phyloP scores from a whole-genome alignment of 2,797 vertebrate genomes.

The Gobio occitaniae region DNA sequence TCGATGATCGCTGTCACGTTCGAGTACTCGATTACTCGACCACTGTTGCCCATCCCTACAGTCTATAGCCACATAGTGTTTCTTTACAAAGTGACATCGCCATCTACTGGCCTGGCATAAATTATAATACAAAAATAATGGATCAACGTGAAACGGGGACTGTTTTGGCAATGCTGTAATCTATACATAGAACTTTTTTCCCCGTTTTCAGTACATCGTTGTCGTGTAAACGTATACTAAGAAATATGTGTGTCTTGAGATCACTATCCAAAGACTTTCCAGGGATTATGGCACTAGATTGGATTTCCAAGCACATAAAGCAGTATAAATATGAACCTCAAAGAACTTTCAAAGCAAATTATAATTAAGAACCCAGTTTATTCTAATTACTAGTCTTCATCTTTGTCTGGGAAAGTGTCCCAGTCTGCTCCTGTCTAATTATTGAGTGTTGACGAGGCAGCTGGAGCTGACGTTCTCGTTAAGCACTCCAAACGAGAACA shows the following conservation, averaged over 20 bases:
- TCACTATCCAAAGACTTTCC: background rate
- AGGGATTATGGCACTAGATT: background rate
- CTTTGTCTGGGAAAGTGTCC: conserved; percentile 21
- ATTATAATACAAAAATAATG: background rate
- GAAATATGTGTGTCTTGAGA: background rate
- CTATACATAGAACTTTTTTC: background rate
- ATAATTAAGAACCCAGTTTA: conserved; percentile 25
- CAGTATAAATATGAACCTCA: background rate
- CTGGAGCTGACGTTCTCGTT: conserved; percentile 39
- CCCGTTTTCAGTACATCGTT: background rate
- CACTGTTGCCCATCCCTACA: too few relatives aligned
- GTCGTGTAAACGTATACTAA: background rate
- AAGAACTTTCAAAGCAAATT: conserved; percentile 20
- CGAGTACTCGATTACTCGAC: too few relatives aligned
- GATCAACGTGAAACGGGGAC: too few relatives aligned
- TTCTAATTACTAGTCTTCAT: conserved; percentile 31
- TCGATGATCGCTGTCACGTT: too few relatives aligned
- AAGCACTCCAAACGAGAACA: conserved; percentile 49
- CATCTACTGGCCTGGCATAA: background rate
- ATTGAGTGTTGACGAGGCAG: conserved; percentile 45
- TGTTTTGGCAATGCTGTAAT: too few relatives aligned
- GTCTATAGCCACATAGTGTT: too few relatives aligned
- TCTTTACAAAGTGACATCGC: background rate
- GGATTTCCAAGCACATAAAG: conserved; percentile 5
- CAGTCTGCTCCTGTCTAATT: conserved; percentile 45